A percentile compares a stretch with the other conserved stretches of the same genome.
phyloP scores from a whole-genome alignment of 2,797 vertebrate genomes.

The Macropodus opercularis region DNA sequence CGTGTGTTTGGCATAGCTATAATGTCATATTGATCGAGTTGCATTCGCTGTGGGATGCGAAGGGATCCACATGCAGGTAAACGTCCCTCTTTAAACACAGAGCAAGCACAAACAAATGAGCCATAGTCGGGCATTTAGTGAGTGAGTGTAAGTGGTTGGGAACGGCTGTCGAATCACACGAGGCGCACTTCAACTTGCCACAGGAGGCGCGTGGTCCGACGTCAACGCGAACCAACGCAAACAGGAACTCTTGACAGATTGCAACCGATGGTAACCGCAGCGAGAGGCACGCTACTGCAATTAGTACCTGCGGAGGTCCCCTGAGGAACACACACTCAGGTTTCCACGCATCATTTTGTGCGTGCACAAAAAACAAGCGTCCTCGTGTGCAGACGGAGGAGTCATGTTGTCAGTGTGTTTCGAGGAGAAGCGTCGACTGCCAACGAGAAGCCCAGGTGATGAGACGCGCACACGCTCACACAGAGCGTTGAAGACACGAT shows the following conservation, averaged over 20 bases:
- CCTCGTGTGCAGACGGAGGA: conserved; percentile 3
- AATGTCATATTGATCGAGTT: conserved; percentile 40
- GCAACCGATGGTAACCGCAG: conserved; percentile 39
- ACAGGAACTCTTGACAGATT: conserved; percentile 45
- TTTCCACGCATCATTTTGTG: conserved; percentile 7
- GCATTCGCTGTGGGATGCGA: conserved; percentile 14
- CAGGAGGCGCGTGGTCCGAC: conserved; percentile 31
- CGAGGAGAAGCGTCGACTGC: background rate
- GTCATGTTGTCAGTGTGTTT: background rate
- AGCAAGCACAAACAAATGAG: conserved; percentile 38
- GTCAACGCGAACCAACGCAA: conserved; percentile 30
- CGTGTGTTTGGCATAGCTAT: conserved; percentile 31
- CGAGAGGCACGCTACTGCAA: conserved; percentile 24
- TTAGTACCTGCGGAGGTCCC: conserved; percentile 40
- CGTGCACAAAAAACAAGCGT: conserved; percentile 14
- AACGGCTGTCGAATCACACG: conserved; percentile 41
- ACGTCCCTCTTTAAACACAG: conserved; percentile 17
- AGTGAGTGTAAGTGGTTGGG: conserved; percentile 27
- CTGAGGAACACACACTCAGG: conserved; percentile 18
- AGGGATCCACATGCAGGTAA: conserved; percentile 33
- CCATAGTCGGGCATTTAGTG: conserved; percentile 32
- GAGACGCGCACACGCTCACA: conserved; percentile 6
- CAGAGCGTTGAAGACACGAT: conserved; percentile 4
- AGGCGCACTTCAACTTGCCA: conserved; percentile 29
- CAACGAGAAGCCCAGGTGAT: background rate